These are phyloP conservation scores for Gallirallus australis DNA, from an alignment of 2,797 vertebrate species.

Conservation along the genomic window DNA sequence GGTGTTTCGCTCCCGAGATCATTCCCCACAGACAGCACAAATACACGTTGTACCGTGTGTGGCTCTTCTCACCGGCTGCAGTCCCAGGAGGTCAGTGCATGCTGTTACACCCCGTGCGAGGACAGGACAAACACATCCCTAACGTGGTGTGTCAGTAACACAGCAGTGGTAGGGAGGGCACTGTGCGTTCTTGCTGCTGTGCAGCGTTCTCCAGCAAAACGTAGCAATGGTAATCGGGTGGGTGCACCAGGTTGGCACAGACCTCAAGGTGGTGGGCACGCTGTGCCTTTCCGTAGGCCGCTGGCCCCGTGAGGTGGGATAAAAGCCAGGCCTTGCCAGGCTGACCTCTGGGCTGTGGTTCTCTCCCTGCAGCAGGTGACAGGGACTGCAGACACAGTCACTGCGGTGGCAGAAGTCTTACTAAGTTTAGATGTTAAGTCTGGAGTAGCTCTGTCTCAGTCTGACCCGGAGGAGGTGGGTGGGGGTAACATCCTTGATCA, in stretches of 20 bases:
- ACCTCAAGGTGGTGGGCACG: rapidly evolving
- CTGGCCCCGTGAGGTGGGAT: rapidly evolving
- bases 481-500: neutral
- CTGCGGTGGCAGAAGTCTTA: neutral
- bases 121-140: neutral
- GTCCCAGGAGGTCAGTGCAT: neutral
- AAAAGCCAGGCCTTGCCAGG: neutral
- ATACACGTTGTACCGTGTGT: rapidly evolving
- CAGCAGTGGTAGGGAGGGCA: neutral
- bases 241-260: too few relatives aligned
- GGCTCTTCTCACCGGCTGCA: neutral
- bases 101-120: neutral
- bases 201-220: neutral
- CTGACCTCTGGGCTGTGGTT: neutral
- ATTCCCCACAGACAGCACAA: neutral
- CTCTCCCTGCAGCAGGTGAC: neutral
- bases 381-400: neutral
- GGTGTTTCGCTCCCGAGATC: neutral
- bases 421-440: neutral
- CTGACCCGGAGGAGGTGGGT: neutral
- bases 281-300: rapidly evolving
- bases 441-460: neutral
- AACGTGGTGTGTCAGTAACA: neutral
- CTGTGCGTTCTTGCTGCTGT: neutral
- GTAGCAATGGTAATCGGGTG: rapidly evolving